These are phyloP conservation scores for Ceyx erithaca DNA, from an alignment of 2,797 vertebrate genomes.

Conservation along the genomic window DNA sequence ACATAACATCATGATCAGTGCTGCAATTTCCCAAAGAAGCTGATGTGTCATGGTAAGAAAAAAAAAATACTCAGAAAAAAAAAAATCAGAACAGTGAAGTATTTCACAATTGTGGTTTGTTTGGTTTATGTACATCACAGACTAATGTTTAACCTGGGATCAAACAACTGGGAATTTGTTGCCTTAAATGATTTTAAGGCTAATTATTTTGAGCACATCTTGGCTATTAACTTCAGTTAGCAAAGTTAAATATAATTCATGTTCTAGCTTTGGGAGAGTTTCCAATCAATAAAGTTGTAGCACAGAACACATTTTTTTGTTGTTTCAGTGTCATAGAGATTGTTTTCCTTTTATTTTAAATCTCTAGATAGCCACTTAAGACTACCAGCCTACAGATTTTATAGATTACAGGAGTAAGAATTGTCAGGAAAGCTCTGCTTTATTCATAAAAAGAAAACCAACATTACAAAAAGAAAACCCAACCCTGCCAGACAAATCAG, in stretches of 20 bases:
- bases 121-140: neutral
- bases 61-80: neutral
- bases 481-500: neutral
- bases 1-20: neutral
- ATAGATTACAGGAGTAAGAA: neutral
- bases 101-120: neutral
- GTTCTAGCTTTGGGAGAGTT: conserved; percentile 2
- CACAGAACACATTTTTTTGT: conserved; percentile 4
- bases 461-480: neutral
- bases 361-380: neutral
- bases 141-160: conserved; percentile 15
- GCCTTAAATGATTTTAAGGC: conserved; percentile 1
- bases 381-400: neutral
- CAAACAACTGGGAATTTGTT: neutral
- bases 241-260: conserved; percentile 20
- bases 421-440: neutral
- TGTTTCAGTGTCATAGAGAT: conserved; percentile 17
- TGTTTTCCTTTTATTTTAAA: conserved; percentile 13
- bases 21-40: conserved; percentile 14
- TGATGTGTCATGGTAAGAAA: neutral
- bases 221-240: conserved; percentile 13
- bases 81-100: neutral
- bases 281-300: conserved; percentile 13
- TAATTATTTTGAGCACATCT: conserved; percentile 29
- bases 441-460: neutral